A percentile compares a stretch with the other conserved stretches of the same genome.
phyloP scores from a whole-genome alignment of 2,888 invertebrate species.

The Latrodectus hesperus region DNA sequence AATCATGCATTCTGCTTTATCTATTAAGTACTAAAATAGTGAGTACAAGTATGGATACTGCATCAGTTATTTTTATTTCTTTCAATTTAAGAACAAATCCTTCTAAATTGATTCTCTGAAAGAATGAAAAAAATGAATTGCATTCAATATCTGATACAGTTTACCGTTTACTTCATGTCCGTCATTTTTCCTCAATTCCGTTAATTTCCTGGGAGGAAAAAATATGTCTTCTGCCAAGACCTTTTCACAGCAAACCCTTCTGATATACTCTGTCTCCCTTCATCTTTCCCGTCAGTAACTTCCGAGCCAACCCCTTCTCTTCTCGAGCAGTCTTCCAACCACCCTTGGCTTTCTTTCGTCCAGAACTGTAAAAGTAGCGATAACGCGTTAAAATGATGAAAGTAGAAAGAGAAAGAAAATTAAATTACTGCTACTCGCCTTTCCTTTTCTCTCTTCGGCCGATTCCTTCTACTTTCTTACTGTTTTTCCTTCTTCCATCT shows the following conservation, averaged over 20 bases:
- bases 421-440: conserved; percentile 33
- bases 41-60: too few relatives aligned
- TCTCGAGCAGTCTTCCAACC: background rate
- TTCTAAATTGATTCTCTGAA: too few relatives aligned
- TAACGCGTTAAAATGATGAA: conserved; percentile 49
- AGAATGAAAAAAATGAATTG: too few relatives aligned
- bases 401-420: conserved; percentile 33
- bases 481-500: too few relatives aligned
- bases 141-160: too few relatives aligned
- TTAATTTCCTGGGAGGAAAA: conserved; percentile 4
- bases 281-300: conserved; percentile 13
- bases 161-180: too few relatives aligned
- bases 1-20: too few relatives aligned
- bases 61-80: too few relatives aligned
- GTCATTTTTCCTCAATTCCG: too few relatives aligned
- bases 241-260: background rate
- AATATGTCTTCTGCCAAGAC: conserved; percentile 8
- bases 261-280: background rate
- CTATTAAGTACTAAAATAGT: too few relatives aligned
- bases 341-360: background rate
- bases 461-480: conserved; percentile 12
- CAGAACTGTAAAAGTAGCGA: conserved; percentile 35
- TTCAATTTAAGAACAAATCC: too few relatives aligned
- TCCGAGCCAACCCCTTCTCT: background rate
- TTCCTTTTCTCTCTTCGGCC: background rate